Evolutionary conservation across 2,113 vertebrate genomes (phyloP).

Genomic region (Sapajus apella): DNA sequence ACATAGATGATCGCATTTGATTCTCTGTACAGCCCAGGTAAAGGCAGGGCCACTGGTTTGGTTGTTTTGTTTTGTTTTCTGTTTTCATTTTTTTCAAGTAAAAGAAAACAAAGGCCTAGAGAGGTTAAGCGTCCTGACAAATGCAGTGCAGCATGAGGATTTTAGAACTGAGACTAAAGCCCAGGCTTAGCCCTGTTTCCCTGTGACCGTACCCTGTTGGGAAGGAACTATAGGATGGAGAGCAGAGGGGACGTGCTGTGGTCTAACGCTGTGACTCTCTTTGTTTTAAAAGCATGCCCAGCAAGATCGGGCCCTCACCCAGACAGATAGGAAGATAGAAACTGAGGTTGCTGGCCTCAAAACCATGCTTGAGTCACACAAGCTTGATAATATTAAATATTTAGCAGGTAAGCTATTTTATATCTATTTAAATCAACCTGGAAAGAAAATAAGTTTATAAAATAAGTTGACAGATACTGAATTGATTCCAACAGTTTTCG

Average conservation of each 20-base stretch:
- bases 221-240: not conserved
- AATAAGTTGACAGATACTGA: not conserved
- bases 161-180: not conserved
- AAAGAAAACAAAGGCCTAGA: not conserved
- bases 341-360: constrained; percentile 97
- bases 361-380: constrained; percentile 96
- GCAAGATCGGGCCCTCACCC: constrained; percentile 92
- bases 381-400: constrained; percentile 98
- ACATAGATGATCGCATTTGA: not conserved
- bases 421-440: not conserved
- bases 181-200: too few relatives aligned
- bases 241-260: accelerated
- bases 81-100: not conserved
- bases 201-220: too few relatives aligned
- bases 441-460: not conserved
- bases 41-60: not conserved
- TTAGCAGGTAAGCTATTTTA: constrained; percentile 90
- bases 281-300: constrained; percentile 89
- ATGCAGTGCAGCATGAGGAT: accelerated
- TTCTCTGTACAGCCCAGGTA: not conserved
- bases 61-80: not conserved
- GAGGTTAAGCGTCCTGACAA: not conserved
- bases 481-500: not conserved
- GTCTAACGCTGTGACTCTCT: constrained; percentile 34
- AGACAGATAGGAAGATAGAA: constrained; percentile 95